Evolutionary conservation across 2,113 vertebrate genomes (phyloP), one percentile per base, ranked within the genome.

Genomic region (Ardeotis arabs): DNA sequence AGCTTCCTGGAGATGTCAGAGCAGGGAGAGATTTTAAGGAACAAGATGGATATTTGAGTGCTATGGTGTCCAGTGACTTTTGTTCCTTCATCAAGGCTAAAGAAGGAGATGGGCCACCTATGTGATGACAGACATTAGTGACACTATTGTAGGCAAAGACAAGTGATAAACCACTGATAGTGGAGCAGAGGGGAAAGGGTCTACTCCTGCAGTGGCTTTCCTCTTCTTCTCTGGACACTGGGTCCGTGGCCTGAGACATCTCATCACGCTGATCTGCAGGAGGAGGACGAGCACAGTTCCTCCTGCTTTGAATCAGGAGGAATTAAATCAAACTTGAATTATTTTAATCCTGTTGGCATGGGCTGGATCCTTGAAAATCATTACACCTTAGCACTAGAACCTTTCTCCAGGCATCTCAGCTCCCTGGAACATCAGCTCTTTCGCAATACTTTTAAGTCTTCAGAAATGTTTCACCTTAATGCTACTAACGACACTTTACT

Each of bases 111-210:
- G 33, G 35, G 55, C 5, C 27, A 45, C 9, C 24, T 33, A 15
- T 25, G 24, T 2, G 8, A 10, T 58, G 69, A 56, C 39, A 87
- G 56, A 60, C 10, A 33, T 72, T 6, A 75, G 14, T 29, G 27
- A 47, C 50, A 25, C 14, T 37, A 12, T 44, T 0, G 0, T 56
- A 66, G 41, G 35, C n/a, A 83, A 75, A 53, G 59, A 14, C 15
- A 84, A 81, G 24, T 31, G 44, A 55, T 52, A 70, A n/a, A 80
- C 9, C 5, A 7, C 33, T 70, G 50, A 53, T 11, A 53, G 19
- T 7, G 2, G 20, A 73, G 31, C 47, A 23, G 28, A 78, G 49
- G 41, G 24, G 21, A 37, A 33, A 37, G 19, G 10, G 8, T 39
- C 55, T 84, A 49, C 37, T 79, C 21, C 41, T 63, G 49, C 55